A percentile compares a stretch with the other conserved stretches of the same genome.
These are phyloP conservation scores for Pseudomyrmex pallidus DNA, from an alignment of 1,140 invertebrate genomes.

Conservation along the genomic window DNA sequence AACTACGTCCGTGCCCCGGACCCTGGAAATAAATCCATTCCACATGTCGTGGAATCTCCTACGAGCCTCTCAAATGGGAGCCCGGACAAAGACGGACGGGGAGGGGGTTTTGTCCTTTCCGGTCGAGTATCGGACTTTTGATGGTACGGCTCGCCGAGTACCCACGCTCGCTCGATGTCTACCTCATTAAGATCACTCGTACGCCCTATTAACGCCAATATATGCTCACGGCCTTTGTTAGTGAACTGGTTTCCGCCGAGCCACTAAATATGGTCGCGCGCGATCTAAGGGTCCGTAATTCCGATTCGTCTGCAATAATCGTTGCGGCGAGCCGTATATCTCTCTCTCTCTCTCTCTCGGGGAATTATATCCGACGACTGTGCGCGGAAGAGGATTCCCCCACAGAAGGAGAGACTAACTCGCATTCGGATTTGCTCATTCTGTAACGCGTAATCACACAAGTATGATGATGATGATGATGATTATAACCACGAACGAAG, in stretches of 20 bases:
- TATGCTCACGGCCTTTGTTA: conserved; percentile 38
- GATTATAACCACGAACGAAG: neutral
- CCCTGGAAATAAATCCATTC: conserved; percentile 57
- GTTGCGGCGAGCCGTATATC: conserved; percentile 16
- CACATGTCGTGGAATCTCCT: conserved; percentile 16
- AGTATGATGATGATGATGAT: neutral
- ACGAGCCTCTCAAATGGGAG: conserved; percentile 25
- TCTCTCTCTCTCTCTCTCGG: neutral
- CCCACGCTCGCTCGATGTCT: conserved; percentile 42
- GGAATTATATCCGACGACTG: conserved; percentile 1
- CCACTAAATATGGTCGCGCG: conserved; percentile 33
- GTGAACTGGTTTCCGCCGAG: conserved; percentile 39
- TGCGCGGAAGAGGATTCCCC: neutral
- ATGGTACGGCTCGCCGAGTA: too few species aligned
- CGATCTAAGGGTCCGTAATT: conserved; percentile 19
- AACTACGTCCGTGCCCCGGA: conserved; percentile 25
- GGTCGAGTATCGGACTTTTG: conserved; percentile 46
- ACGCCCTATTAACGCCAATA: conserved; percentile 58
- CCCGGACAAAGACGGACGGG: conserved; percentile 16
- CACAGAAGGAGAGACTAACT: neutral
- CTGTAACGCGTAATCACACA: conserved; percentile 1
- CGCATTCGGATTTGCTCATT: conserved; percentile 4
- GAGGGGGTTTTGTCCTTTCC: conserved; percentile 32
- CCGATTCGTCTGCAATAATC: conserved; percentile 60
- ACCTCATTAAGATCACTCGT: conserved; percentile 65